Evolutionary conservation across 1,140 invertebrate genomes (phyloP).

Genomic region (Sminthurides bifidus): DNA sequence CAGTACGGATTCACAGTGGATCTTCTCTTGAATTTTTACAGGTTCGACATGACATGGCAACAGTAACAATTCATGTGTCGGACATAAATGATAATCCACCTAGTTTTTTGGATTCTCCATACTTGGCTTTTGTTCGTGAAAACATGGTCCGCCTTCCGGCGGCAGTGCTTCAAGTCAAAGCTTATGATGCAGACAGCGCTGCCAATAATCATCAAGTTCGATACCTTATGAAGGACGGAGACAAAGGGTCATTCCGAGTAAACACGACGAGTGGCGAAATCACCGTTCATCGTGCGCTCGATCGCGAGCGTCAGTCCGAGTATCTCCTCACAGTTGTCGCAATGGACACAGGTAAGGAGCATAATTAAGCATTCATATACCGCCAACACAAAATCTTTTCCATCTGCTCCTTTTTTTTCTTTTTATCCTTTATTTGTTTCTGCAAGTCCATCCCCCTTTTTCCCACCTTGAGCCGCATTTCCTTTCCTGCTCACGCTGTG

Average conservation of each 20-base stretch:
- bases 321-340: slow-evolving; percentile 74
- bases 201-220: slow-evolving; percentile 77
- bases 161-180: slow-evolving; percentile 60
- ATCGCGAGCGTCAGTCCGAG: slow-evolving; percentile 67
- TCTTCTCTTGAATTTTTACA: too few species aligned
- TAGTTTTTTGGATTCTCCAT: slow-evolving; percentile 75
- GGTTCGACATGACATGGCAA: slow-evolving; percentile 39
- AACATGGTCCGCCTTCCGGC: slow-evolving; percentile 48
- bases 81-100: slow-evolving; percentile 94
- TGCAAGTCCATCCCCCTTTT: not conserved
- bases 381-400: too few species aligned
- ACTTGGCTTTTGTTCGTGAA: slow-evolving; percentile 84
- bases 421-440: not conserved
- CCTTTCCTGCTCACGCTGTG: not conserved
- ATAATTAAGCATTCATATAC: too few species aligned
- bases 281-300: slow-evolving; percentile 61
- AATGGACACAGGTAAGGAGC: slow-evolving; percentile 78
- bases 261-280: slow-evolving; percentile 81
- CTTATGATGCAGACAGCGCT: slow-evolving; percentile 79
- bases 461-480: not conserved
- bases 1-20: too few species aligned
- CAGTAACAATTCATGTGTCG: slow-evolving; percentile 49
- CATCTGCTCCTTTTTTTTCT: too few species aligned
- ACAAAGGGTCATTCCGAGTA: slow-evolving; percentile 61
- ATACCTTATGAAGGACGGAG: slow-evolving; percentile 84